A percentile compares a stretch with the other conserved stretches of the same genome.
These are phyloP conservation scores for Myotis brandtii DNA, from an alignment of 2,113 vertebrate genomes.

Conservation along the genomic window DNA sequence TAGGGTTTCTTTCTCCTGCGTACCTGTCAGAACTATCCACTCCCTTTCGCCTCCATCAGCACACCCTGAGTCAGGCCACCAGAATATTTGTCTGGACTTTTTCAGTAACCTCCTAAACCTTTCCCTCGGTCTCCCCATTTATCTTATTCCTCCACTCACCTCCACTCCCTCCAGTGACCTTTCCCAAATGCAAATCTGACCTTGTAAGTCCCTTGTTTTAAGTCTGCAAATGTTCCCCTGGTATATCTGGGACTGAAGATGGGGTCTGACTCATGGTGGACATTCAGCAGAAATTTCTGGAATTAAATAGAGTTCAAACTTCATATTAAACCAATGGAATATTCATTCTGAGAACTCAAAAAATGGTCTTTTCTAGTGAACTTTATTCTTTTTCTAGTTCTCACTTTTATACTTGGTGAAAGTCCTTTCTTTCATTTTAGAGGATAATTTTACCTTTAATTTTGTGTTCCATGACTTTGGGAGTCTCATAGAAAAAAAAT, in stretches of 20 bases:
- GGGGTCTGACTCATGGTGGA: not conserved
- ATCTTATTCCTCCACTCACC: not conserved
- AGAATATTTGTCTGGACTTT: not conserved
- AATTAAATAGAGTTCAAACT: not conserved
- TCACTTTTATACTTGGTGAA: not conserved
- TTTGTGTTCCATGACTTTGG: slow-evolving; percentile 2
- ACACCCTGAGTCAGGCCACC: too few relatives aligned
- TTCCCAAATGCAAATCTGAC: not conserved
- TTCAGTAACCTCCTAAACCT: not conserved
- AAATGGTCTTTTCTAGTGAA: not conserved
- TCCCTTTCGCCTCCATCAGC: not conserved
- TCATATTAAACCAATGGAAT: not conserved
- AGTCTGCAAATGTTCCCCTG: not conserved
- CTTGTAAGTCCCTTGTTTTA: not conserved
- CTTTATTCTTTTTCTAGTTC: not conserved
- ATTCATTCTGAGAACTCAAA: not conserved
- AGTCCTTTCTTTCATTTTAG: not conserved
- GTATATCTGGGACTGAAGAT: not conserved
- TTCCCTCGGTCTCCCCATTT: not conserved
- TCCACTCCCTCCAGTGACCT: not conserved
- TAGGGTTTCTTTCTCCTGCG: not conserved
- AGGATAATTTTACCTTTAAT: not conserved
- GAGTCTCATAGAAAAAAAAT: not conserved
- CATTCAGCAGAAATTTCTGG: slow-evolving; percentile 3
- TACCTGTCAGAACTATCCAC: not conserved